Evolutionary conservation across 2,888 invertebrate species (phyloP).

Genomic region (Encarsia formosa): DNA sequence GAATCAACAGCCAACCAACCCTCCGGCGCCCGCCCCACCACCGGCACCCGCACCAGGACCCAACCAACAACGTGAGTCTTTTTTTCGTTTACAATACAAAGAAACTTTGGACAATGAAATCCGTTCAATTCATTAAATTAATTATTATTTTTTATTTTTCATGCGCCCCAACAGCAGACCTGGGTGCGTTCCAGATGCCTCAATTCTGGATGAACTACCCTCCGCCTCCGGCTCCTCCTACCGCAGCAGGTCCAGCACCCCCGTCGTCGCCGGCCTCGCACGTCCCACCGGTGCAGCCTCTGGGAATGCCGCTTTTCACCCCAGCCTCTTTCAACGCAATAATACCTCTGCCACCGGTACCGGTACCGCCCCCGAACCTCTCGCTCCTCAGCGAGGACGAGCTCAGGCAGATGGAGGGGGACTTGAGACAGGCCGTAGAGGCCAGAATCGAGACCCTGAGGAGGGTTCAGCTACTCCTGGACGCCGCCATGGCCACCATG

Average conservation of each 20-base stretch:
- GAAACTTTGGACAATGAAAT: too few relatives aligned
- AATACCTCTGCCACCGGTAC: constrained; percentile 64
- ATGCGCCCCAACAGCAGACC: too few relatives aligned
- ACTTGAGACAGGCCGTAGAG: constrained; percentile 81
- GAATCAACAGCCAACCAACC: constrained; percentile 43
- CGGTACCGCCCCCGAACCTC: constrained; percentile 73
- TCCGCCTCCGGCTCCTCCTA: not conserved
- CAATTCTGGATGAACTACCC: too few relatives aligned
- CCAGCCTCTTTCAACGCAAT: constrained; percentile 57
- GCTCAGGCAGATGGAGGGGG: constrained; percentile 83
- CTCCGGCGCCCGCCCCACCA: constrained; percentile 36
- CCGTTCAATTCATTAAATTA: too few relatives aligned
- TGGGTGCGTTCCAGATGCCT: not conserved
- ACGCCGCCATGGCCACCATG: constrained; percentile 91
- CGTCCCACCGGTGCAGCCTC: constrained; percentile 24
- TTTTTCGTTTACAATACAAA: too few relatives aligned
- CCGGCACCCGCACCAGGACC: constrained; percentile 28
- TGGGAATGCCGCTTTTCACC: constrained; percentile 49
- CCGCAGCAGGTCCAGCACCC: constrained; percentile 28
- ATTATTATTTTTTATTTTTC: too few relatives aligned
- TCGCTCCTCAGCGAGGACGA: constrained; percentile 77
- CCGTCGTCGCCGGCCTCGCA: constrained; percentile 20
- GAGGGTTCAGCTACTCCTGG: constrained; percentile 84
- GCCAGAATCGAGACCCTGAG: constrained; percentile 80
- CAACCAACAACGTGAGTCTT: too few relatives aligned